These are phyloP conservation scores for Todiramphus chloris DNA, from an alignment of 2,113 vertebrate species.

Conservation along the genomic window DNA sequence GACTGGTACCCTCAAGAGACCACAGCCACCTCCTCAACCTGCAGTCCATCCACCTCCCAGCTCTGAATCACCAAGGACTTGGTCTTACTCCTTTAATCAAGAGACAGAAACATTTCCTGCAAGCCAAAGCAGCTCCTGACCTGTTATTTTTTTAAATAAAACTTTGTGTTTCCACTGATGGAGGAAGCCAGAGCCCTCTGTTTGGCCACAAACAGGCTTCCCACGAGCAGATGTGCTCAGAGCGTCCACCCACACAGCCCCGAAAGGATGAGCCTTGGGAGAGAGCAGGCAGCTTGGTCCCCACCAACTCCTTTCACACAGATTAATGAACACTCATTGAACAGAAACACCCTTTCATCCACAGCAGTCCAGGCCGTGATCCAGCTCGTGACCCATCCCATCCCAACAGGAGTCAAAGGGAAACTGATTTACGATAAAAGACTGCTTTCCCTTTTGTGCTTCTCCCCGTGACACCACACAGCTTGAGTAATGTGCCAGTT, in stretches of 20 bases:
- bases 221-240: constrained; percentile 37
- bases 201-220: constrained; percentile 14
- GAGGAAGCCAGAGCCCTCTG: not conserved
- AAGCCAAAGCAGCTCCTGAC: not conserved
- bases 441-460: not conserved
- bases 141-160: not conserved
- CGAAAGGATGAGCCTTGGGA: not conserved
- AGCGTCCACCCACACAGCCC: constrained; percentile 23
- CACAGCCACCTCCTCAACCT: not conserved
- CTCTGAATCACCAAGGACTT: not conserved
- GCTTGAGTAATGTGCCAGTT: not conserved
- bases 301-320: constrained; percentile 55
- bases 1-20: not conserved
- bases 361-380: not conserved
- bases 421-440: not conserved
- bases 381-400: not conserved
- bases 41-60: not conserved
- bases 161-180: not conserved
- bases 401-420: accelerated
- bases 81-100: not conserved
- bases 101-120: not conserved
- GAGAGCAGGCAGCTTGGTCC: not conserved
- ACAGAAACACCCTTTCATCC: constrained; percentile 31
- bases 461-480: not conserved
- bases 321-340: not conserved